Base-by-base conservation (phyloP, 2,888 invertebrate species). In the Trissolcus brochymenae region DNA sequence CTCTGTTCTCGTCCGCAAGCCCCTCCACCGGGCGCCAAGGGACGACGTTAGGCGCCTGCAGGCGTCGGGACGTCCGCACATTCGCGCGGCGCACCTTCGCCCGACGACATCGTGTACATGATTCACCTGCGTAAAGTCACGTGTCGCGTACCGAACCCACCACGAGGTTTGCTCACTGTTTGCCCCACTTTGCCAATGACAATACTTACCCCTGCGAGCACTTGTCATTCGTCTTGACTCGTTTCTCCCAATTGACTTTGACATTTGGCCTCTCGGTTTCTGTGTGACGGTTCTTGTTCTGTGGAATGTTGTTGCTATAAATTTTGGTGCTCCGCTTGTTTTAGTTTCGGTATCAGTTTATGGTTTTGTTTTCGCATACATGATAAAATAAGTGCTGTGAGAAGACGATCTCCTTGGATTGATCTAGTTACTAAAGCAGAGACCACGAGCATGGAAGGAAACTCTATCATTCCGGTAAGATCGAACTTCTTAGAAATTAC, bases 31-130 rank as follows among this genome's bases (percentile, higher is more conserved):
- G 65, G 76, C 80, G 76, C 76, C 74, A 66, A 77, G 74, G 73
- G 70, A 78, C 71, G 76, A 76, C 78, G 75, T 60, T 72, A 82
- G 81, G 81, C 84, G 82, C 84, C 84, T 82, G 82, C 81, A 81
- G 83, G 84, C 84, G 84, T 84, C 83, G 84, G 81, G 81, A 84
- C 84, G 82, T 82, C 82, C 84, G 84, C 84, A 84, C 87, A 88
- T 86, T 88, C 87, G 86, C 84, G 87, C 84, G 86, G 87, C 84
- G 86, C 84, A 86, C 85, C 82, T 84, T 85, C 85, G 82, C 84
- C 84, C 83, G 87, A 83, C 81, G 83, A 83, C 87, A 85, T 88
- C 87, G 86, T 61, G 81, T 57, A 79, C 70, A 57, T 59, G 74
- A 59, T 68, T 64, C 19, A 75, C 64, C 49, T 74, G 75, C 80